Evolutionary conservation across 2,888 invertebrate genomes (phyloP), one percentile per base, ranked within the genome.

Genomic region (Thumatha senex): DNA sequence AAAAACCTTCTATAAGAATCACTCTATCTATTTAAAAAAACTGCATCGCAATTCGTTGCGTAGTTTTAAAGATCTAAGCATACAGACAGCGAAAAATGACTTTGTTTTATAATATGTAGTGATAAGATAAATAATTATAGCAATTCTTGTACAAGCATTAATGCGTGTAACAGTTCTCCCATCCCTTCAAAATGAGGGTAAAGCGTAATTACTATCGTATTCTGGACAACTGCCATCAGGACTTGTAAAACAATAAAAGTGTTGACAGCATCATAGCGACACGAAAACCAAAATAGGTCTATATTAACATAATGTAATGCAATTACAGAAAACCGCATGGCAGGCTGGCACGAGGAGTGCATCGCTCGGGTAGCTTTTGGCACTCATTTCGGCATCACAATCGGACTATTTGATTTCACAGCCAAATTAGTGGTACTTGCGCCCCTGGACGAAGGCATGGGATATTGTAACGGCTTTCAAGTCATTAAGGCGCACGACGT

Each of bases 391-490:
- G 74, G 72, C 48, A 58, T 73, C 64, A 70, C 72, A 61, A 71
- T 70, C 50, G 70, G 72, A 55, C 60, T 80, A 54, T 67, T 74
- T 51, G 29, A 63, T 42, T 42, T 42, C 31, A 60, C 58, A 67
- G 80, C 84, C 80, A 85, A 85, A 82, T 81, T 84, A 78, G 84
- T 80, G 61, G 74, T 78, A 56, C 70, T 80, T 29, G 60, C 70
- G 40, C 70, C 71, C 48, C 46, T 70, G 33, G 63, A 67, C 61
- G 72, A 77, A 65, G 63, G 61, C 51, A 43, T 48, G 29, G 54
- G 64, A 36, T 78, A 71, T 56, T 76, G 74, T 52, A 68, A 76
- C 54, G 53, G 66, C 42, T 70, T 79, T 50, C 69, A 74, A 70
- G 74, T 79, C 49, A 39, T 71, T 24, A 7, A 18, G 18, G 47